Evolutionary conservation across 2,113 vertebrate species (phyloP), one percentile per base, ranked within the genome.

Genomic region (Pimephales promelas): DNA sequence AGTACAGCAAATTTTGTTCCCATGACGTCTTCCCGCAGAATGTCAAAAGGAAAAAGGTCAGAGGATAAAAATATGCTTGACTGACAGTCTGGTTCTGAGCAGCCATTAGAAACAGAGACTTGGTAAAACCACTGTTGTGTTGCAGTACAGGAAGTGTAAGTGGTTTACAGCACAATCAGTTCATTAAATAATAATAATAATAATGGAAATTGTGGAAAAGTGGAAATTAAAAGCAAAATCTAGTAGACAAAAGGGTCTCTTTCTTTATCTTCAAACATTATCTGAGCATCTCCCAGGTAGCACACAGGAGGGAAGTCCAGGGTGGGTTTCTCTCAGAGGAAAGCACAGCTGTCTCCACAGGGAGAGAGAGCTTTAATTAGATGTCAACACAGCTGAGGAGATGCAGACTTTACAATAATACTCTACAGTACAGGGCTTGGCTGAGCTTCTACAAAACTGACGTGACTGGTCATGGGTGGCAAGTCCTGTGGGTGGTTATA

Each of bases 201-300:
- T n/a, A n/a, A n/a, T n/a, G n/a, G n/a, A n/a, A n/a, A n/a, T n/a
- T n/a, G n/a, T n/a, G n/a, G n/a, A n/a, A n/a, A n/a, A n/a, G 40
- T 16, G 40, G 40, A 47, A 70, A 70, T 70, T 70, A 70, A 70
- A 70, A 70, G 36, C 20, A 70, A 70, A 70, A 43, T 20, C 66
- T 70, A 36, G 4, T 10, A 70, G 66, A 43, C 66, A 70, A 70
- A 70, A 10, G 2, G 13, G 52, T 54, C 18, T 49, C 71, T 10
- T 56, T 77, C 66, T 72, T 68, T 26, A 62, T 86, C 80, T 79
- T 79, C 20, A 66, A 86, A 66, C 80, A 72, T 71, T 82, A 82
- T 81, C 36, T 78, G 16, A 52, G 74, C 64, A 75, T 61, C 85
- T 83, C 68, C 83, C 73, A 74, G 79, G 45, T 22, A 49, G 47